A percentile compares a stretch with the other conserved stretches of the same genome.
Conservation (phyloP, 2,113 vertebrate species). For the Percopsis transmontana region DNA sequence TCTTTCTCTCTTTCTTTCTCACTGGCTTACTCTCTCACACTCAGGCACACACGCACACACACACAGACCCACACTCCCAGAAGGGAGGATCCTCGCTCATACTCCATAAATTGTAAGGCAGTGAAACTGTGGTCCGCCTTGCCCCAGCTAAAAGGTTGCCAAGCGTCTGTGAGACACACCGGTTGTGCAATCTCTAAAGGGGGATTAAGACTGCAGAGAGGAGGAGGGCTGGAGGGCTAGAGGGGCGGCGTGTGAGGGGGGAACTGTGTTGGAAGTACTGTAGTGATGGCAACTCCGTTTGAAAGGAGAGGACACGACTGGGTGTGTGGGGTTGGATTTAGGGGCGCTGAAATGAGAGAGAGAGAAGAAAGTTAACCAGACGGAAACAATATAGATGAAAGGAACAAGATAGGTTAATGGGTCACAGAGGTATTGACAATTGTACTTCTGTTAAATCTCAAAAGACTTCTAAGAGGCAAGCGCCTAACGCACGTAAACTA, state of each 20-base stretch:
- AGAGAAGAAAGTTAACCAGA: slow-evolving; percentile 20
- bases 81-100: slow-evolving; percentile 38
- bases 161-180: slow-evolving; percentile 56
- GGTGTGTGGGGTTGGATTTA: too few relatives aligned
- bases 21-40: slow-evolving; percentile 22
- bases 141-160: slow-evolving; percentile 23
- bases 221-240: slow-evolving; percentile 27
- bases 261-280: slow-evolving; percentile 8
- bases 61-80: slow-evolving; percentile 45
- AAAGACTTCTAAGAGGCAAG: slow-evolving; percentile 55
- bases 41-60: slow-evolving; percentile 21
- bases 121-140: slow-evolving; percentile 37
- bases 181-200: slow-evolving; percentile 65
- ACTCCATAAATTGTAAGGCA: slow-evolving; percentile 46
- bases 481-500: slow-evolving; percentile 48
- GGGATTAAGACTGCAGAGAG: slow-evolving; percentile 64
- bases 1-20: slow-evolving; percentile 7
- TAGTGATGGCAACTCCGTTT: neutral
- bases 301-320: too few relatives aligned
- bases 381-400: slow-evolving; percentile 19
- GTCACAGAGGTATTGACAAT: slow-evolving; percentile 25
- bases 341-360: neutral
- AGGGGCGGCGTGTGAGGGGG: slow-evolving; percentile 44
- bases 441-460: slow-evolving; percentile 52
- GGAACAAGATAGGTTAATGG: slow-evolving; percentile 57